A percentile compares a stretch with the other conserved stretches of the same genome.
Evolutionary conservation across 1,140 invertebrate genomes (phyloP).

Genomic region (Nephotettix cincticeps): DNA sequence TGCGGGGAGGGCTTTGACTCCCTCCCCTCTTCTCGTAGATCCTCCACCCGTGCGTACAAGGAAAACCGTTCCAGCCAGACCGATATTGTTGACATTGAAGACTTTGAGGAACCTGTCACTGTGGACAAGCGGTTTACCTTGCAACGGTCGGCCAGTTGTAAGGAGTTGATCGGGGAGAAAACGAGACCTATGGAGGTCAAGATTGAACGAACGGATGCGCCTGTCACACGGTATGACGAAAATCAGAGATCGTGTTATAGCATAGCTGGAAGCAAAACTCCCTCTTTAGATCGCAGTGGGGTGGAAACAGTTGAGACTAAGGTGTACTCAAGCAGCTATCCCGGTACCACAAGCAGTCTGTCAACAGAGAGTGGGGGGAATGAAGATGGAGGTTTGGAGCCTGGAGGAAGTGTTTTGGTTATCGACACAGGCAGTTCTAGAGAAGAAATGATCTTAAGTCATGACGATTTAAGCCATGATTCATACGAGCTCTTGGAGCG

Average conservation of each 20-base stretch:
- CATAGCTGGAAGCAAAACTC: slow-evolving; percentile 39
- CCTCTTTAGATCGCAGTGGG: slow-evolving; percentile 38
- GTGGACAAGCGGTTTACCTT: slow-evolving; percentile 55
- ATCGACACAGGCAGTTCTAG: slow-evolving; percentile 40
- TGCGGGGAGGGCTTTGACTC: slow-evolving; percentile 29
- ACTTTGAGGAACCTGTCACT: slow-evolving; percentile 40
- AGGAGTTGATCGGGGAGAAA: slow-evolving; percentile 38
- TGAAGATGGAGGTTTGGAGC: slow-evolving; percentile 56
- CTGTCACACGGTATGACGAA: slow-evolving; percentile 74
- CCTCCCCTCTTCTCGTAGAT: slow-evolving; percentile 17
- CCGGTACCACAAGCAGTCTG: slow-evolving; percentile 66
- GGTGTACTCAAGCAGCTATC: slow-evolving; percentile 81
- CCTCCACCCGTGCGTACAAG: slow-evolving; percentile 11
- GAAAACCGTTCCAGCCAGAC: slow-evolving; percentile 39
- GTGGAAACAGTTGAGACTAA: slow-evolving; percentile 51
- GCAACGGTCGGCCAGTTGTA: slow-evolving; percentile 75
- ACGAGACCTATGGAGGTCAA: slow-evolving; percentile 25
- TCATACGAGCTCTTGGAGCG: slow-evolving; percentile 80
- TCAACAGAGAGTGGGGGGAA: slow-evolving; percentile 60
- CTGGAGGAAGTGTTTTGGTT: slow-evolving; percentile 40
- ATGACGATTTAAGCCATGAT: slow-evolving; percentile 85
- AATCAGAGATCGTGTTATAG: slow-evolving; percentile 35
- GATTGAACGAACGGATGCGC: slow-evolving; percentile 62
- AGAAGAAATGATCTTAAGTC: slow-evolving; percentile 56
- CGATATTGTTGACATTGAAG: slow-evolving; percentile 45